Base-by-base conservation (phyloP, 2,113 vertebrate genomes). In the Potamarius usumacintae region DNA sequence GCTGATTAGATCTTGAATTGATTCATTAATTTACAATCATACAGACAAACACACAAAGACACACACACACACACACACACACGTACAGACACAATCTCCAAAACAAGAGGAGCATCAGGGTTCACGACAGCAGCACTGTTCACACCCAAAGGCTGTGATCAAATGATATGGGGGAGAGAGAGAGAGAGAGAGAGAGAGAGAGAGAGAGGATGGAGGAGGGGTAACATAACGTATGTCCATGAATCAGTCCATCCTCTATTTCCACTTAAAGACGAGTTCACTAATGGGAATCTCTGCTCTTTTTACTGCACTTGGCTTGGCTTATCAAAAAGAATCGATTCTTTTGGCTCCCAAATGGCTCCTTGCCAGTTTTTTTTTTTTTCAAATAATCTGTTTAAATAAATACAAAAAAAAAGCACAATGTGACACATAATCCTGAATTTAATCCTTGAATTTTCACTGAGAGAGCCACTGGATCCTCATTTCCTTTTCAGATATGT, bases 121-220 rank as follows among this genome's bases (percentile, higher is more conserved):
- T 80, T 5, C n/a, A 80, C 27, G 83, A 52, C 62, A 48, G 63
- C 67, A 63, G 78, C 62, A 71, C 81, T 78, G 87, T 69, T 78
- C 87, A 86, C 84, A 85, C 89, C 89, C 87, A 88, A 85, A 81
- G 83, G 79, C 87, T 83, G 83, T 52, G 77, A 85, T 85, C 85
- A 89, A 86, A 87, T 88, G 79, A 89, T 83, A 60, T 84, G 76
- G 12, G 60, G 27, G 78, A 17, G 63, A 72, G 65, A 60, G 55
- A 77, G 83, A 30, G 86, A 50, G 76, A 11, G 89, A 74, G 87
- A 74, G 84, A 57, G 79, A 69, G 79, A 60, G 84, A 88, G 84
- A 57, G 86, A 88, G 83, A 78, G 77, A 82, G 82, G 82, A 82
- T 86, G 78, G 88, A 87, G 50, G 82, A 62, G 82, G 85, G 83